A percentile compares a stretch with the other conserved stretches of the same genome.
phyloP scores from a whole-genome alignment of 2,113 vertebrate genomes.

The Amazona vittata region DNA sequence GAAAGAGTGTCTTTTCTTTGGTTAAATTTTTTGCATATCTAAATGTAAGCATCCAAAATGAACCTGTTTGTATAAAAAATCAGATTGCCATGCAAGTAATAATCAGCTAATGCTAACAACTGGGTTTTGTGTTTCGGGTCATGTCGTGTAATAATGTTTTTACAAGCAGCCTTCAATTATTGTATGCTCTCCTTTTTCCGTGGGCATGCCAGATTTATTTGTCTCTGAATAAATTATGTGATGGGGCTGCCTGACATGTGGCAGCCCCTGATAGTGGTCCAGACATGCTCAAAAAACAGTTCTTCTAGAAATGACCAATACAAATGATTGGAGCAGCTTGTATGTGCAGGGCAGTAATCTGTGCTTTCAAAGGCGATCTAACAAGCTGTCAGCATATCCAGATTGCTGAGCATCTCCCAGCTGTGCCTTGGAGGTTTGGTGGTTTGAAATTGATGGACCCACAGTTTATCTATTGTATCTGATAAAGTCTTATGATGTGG shows the following conservation, averaged over 20 bases:
- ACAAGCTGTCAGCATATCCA: neutral
- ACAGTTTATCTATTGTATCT: neutral
- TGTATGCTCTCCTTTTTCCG: neutral
- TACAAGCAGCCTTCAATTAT: neutral
- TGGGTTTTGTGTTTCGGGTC: neutral
- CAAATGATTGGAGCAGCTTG: neutral
- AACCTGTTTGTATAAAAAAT: neutral
- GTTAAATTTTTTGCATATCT: neutral
- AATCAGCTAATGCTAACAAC: neutral
- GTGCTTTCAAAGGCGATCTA: neutral
- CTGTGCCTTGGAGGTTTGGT: neutral
- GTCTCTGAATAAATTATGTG: neutral
- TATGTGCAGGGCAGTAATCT: neutral
- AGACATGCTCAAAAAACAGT: neutral
- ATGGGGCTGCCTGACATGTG: neutral
- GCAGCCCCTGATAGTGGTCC: conserved; percentile 6
- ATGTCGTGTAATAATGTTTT: neutral
- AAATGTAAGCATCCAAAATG: neutral
- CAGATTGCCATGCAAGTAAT: neutral
- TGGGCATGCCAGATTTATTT: neutral
- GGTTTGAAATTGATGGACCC: neutral
- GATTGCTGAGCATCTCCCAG: neutral
- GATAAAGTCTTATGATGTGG: neutral
- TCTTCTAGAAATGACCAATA: neutral
- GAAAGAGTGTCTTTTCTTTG: neutral